Evolutionary conservation across 2,113 vertebrate species (phyloP).

Genomic region (Centropristis striata): DNA sequence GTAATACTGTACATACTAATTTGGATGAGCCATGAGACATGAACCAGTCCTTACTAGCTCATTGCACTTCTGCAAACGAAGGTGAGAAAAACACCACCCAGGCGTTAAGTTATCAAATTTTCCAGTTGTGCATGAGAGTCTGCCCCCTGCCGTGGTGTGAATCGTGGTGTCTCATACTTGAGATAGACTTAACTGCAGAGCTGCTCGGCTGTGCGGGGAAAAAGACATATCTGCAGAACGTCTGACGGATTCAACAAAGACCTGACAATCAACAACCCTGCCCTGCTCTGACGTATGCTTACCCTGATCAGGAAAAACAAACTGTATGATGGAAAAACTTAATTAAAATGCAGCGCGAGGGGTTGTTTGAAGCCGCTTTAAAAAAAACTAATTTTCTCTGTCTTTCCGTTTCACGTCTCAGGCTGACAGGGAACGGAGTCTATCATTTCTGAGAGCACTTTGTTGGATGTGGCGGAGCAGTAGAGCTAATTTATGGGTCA

Average conservation of each 20-base stretch:
- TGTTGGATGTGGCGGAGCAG: conserved; percentile 63
- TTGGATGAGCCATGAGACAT: neutral
- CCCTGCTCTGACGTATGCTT: conserved; percentile 10
- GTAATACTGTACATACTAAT: neutral
- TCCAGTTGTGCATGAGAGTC: conserved; percentile 19
- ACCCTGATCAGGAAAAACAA: conserved; percentile 20
- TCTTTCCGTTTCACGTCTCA: conserved; percentile 41
- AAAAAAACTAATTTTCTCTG: conserved; percentile 2
- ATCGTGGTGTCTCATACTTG: conserved; percentile 7
- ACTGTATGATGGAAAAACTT: neutral
- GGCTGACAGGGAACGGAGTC: conserved; percentile 49
- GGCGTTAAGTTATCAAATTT: conserved; percentile 23
- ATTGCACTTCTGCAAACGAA: conserved; percentile 12
- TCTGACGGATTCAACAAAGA: neutral
- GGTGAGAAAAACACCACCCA: neutral
- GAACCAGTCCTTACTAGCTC: neutral
- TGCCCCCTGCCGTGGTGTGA: conserved; percentile 24
- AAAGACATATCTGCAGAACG: conserved; percentile 6
- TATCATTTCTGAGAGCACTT: conserved; percentile 65
- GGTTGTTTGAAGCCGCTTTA: neutral
- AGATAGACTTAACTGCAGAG: conserved; percentile 8
- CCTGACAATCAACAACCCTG: neutral
- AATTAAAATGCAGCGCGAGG: neutral
- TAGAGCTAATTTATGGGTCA: conserved; percentile 81
- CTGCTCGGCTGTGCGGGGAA: neutral